Evolutionary conservation across 2,888 invertebrate species (phyloP).

Genomic region (Cephus pulcher): DNA sequence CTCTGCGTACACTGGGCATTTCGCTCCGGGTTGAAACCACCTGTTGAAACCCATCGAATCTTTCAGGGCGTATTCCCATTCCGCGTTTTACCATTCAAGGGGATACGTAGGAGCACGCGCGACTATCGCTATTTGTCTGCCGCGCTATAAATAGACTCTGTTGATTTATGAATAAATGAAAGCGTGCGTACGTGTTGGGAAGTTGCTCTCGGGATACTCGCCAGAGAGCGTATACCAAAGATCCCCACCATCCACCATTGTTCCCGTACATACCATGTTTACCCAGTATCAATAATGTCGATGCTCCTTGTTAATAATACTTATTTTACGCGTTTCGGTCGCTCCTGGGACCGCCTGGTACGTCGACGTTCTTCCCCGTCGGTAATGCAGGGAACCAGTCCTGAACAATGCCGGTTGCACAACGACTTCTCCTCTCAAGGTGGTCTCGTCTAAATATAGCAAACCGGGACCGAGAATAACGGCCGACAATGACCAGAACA

Average conservation of each 20-base stretch:
- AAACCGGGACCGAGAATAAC: constrained; percentile 62
- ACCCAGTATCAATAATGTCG: background rate
- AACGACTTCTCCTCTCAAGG: constrained; percentile 52
- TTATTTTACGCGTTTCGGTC: background rate
- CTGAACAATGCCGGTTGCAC: background rate
- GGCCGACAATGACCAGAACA: constrained; percentile 57
- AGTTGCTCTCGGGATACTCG: constrained; percentile 30
- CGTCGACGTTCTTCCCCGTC: background rate
- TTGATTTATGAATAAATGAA: constrained; percentile 65
- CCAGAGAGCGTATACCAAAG: constrained; percentile 24
- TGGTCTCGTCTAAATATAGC: constrained; percentile 65
- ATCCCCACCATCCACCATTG: background rate
- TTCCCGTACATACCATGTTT: background rate
- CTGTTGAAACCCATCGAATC: background rate
- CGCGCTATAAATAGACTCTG: constrained; percentile 59
- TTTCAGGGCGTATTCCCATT: constrained; percentile 38
- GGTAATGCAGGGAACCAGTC: background rate
- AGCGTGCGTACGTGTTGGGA: constrained; percentile 27
- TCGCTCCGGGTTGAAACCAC: background rate
- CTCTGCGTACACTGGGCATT: background rate
- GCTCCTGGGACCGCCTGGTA: background rate
- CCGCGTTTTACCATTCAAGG: constrained; percentile 55
- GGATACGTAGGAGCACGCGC: constrained; percentile 45
- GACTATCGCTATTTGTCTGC: constrained; percentile 62
- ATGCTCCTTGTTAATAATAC: background rate